These are phyloP conservation scores for Sphaeramia orbicularis DNA, from an alignment of 2,797 vertebrate species.

Conservation along the genomic window DNA sequence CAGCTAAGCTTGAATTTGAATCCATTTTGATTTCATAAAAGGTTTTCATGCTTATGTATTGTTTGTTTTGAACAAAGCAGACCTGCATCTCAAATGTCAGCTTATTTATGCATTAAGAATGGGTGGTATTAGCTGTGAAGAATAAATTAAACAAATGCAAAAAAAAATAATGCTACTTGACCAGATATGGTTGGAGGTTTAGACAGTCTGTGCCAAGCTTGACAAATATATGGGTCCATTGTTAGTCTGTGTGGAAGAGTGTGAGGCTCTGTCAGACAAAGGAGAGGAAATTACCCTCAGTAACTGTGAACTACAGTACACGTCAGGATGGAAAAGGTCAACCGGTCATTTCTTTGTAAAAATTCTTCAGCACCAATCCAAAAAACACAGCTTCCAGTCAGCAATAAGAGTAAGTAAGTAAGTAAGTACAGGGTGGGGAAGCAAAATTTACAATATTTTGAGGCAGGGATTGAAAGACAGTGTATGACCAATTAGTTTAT, in stretches of 20 bases:
- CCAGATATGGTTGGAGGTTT: slow-evolving; percentile 2
- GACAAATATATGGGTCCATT: neutral
- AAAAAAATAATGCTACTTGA: slow-evolving; percentile 32
- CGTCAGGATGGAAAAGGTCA: slow-evolving; percentile 36
- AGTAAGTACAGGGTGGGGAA: too few species aligned
- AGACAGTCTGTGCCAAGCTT: slow-evolving; percentile 5
- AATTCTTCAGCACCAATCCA: slow-evolving; percentile 3
- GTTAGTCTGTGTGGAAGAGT: slow-evolving; percentile 7
- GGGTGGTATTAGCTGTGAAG: slow-evolving; percentile 1
- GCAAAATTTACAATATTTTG: too few species aligned
- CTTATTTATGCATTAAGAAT: slow-evolving; percentile 22
- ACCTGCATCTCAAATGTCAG: slow-evolving; percentile 27
- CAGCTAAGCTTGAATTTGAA: slow-evolving; percentile 19
- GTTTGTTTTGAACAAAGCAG: slow-evolving; percentile 27
- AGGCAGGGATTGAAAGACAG: too few species aligned
- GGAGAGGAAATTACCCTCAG: slow-evolving; percentile 31
- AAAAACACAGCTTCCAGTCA: slow-evolving; percentile 13
- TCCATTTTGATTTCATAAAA: slow-evolving; percentile 21
- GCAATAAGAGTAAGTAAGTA: neutral
- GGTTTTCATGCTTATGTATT: slow-evolving; percentile 23
- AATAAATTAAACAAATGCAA: slow-evolving; percentile 21
- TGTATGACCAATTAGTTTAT: too few species aligned
- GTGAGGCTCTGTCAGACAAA: slow-evolving; percentile 15
- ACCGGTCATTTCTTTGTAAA: slow-evolving; percentile 20
- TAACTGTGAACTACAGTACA: slow-evolving; percentile 1